Evolutionary conservation across 2,888 invertebrate genomes (phyloP).

Genomic region (Nomada ruficornis): DNA sequence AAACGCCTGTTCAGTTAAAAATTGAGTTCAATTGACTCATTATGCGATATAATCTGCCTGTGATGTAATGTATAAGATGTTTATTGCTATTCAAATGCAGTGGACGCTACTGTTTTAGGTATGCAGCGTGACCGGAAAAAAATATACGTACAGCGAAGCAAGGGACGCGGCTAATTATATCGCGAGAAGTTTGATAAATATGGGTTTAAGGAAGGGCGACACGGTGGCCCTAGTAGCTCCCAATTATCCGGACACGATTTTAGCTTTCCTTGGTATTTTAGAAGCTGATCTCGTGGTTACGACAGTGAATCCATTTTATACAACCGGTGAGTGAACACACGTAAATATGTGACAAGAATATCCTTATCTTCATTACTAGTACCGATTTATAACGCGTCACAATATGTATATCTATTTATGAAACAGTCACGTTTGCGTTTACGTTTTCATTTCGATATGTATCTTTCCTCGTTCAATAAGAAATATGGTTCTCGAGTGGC

Average conservation of each 20-base stretch:
- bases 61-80: neutral
- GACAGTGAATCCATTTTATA: conserved; percentile 91
- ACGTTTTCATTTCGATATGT: too few species aligned
- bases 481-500: too few species aligned
- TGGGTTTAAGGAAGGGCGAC: conserved; percentile 88
- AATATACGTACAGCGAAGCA: conserved; percentile 89
- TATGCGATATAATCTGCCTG: too few species aligned
- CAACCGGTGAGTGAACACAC: conserved; percentile 81
- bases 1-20: too few species aligned
- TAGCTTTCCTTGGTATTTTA: conserved; percentile 88
- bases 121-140: conserved; percentile 89
- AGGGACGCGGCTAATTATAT: conserved; percentile 89
- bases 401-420: neutral
- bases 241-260: conserved; percentile 91
- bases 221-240: conserved; percentile 90
- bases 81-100: conserved; percentile 9
- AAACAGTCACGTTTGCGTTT: too few species aligned
- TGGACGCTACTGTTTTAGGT: conserved; percentile 85
- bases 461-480: too few species aligned
- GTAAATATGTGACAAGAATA: too few species aligned
- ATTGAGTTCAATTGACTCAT: too few species aligned
- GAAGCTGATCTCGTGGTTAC: conserved; percentile 90
- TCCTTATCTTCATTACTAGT: neutral
- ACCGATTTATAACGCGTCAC: neutral
- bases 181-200: conserved; percentile 88